Conservation (phyloP, 2,797 vertebrate genomes). For the Poecilia velifera region DNA sequence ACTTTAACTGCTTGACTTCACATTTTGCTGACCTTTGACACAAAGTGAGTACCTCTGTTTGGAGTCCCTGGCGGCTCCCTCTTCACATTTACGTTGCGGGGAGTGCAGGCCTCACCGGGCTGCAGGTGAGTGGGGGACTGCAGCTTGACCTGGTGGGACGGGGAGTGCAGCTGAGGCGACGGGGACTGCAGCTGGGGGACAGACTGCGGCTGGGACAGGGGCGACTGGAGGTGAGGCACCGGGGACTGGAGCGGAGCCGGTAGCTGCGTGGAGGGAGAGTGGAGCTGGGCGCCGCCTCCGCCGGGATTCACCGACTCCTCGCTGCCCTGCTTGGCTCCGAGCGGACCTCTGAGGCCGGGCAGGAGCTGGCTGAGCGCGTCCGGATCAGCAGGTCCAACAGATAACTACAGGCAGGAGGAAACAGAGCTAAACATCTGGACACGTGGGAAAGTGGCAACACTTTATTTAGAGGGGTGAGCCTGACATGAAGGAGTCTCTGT, state of each 20-base stretch:
- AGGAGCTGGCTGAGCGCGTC: slow-evolving; percentile 88
- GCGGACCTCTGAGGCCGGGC: slow-evolving; percentile 84
- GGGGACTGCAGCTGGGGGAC: slow-evolving; percentile 66
- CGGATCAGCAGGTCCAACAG: slow-evolving; percentile 79
- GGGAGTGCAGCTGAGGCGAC: slow-evolving; percentile 68
- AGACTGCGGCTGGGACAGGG: slow-evolving; percentile 61
- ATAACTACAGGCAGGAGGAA: slow-evolving; percentile 76
- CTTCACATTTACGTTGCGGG: slow-evolving; percentile 77
- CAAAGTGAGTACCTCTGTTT: slow-evolving; percentile 68
- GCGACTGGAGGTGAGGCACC: slow-evolving; percentile 62
- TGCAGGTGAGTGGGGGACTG: slow-evolving; percentile 72
- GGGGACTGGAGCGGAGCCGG: slow-evolving; percentile 67
- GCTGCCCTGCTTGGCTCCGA: slow-evolving; percentile 63
- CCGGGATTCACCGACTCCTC: slow-evolving; percentile 56
- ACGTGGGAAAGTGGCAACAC: not conserved
- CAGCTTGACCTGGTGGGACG: slow-evolving; percentile 70
- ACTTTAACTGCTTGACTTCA: too few relatives aligned
- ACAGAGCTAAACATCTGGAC: slow-evolving; percentile 13
- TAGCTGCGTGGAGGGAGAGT: slow-evolving; percentile 61
- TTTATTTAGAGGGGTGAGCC: not conserved
- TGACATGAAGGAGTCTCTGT: too few relatives aligned
- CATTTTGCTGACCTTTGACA: too few relatives aligned
- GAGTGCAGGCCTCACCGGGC: slow-evolving; percentile 70
- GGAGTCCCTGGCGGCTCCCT: slow-evolving; percentile 78
- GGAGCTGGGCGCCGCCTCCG: slow-evolving; percentile 61